Conservation (phyloP, 2,888 invertebrate genomes). For the Leptarthrus brevirostris region DNA sequence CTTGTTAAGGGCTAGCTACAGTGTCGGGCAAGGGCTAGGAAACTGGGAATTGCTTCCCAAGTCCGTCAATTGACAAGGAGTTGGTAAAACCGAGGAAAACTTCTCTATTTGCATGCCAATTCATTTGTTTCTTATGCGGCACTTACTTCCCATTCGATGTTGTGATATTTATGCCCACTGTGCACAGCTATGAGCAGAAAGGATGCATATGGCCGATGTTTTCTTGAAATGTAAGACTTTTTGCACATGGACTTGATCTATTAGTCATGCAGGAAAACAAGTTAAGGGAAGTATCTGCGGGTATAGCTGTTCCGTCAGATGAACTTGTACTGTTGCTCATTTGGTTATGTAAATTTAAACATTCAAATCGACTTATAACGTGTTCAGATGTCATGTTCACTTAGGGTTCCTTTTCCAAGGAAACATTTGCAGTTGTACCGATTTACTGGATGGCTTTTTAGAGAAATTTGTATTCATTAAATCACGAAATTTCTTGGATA, state of each 20-base stretch:
- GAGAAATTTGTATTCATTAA: no score
- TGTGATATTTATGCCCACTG: neutral
- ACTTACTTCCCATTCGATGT: conserved; percentile 8
- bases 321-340: conserved; percentile 43
- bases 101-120: conserved; percentile 38
- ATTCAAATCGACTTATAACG: conserved; percentile 43
- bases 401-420: neutral
- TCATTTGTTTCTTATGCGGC: conserved; percentile 23
- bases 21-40: neutral
- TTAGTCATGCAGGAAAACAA: conserved; percentile 27
- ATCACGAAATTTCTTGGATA: no score
- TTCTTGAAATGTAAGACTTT: conserved; percentile 22
- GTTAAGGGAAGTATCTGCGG: neutral
- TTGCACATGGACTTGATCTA: conserved; percentile 35
- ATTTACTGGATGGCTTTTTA: neutral
- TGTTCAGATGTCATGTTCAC: conserved; percentile 39
- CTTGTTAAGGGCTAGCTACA: no score
- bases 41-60: neutral
- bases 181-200: neutral
- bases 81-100: conserved; percentile 2
- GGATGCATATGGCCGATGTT: conserved; percentile 8
- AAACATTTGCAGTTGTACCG: neutral
- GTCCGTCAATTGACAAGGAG: neutral
- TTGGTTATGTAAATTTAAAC: conserved; percentile 45
- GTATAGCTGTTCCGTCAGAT: neutral